Evolutionary conservation across 2,797 vertebrate species (phyloP).

Genomic region (Enteromius fasciolatus): DNA sequence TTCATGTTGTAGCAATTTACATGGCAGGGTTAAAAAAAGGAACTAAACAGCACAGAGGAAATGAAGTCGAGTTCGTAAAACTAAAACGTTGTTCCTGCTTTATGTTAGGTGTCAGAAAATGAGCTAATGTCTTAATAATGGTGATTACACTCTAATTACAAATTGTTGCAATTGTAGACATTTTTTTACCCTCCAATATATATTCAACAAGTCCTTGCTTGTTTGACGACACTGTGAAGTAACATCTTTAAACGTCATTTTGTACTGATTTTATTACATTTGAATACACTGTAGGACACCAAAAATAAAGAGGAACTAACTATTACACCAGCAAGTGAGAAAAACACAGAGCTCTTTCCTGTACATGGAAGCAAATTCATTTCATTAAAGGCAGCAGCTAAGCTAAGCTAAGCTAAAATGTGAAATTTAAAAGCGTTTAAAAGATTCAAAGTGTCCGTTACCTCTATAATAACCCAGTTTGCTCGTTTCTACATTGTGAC

Average conservation of each 20-base stretch:
- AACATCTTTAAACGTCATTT: background rate
- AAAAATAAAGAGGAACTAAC: constrained; percentile 20
- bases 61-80: constrained; percentile 52
- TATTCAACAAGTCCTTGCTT: background rate
- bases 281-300: constrained; percentile 20
- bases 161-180: background rate
- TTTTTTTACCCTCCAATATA: background rate
- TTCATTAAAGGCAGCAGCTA: constrained; percentile 45
- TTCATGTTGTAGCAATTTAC: constrained; percentile 56
- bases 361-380: constrained; percentile 55
- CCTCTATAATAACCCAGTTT: background rate
- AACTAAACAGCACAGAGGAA: constrained; percentile 42
- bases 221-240: background rate
- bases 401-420: constrained; percentile 42
- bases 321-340: constrained; percentile 41
- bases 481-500: constrained; percentile 18
- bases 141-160: constrained; percentile 1
- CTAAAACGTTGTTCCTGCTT: constrained; percentile 33
- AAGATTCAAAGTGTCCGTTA: constrained; percentile 23
- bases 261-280: background rate
- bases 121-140: background rate
- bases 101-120: constrained; percentile 2
- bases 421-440: constrained; percentile 31
- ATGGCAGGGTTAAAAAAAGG: constrained; percentile 45
- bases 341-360: constrained; percentile 51